A percentile compares a stretch with the other conserved stretches of the same genome.
These are phyloP conservation scores for Procambarus clarkii DNA, from an alignment of 1,140 invertebrate genomes.

Conservation along the genomic window DNA sequence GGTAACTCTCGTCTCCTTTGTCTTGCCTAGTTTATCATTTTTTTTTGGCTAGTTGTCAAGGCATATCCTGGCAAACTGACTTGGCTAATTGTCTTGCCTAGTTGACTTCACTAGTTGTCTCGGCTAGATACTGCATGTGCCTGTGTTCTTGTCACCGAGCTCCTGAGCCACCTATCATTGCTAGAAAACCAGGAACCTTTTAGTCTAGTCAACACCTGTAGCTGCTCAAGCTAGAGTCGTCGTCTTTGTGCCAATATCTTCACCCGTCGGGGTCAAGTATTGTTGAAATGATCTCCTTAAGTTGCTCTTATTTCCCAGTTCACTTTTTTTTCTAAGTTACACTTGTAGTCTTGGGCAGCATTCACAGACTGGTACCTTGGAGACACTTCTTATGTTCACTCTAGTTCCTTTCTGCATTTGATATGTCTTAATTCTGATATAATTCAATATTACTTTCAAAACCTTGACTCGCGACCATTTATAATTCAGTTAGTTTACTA, in stretches of 20 bases:
- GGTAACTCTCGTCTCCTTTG: constrained; percentile 38
- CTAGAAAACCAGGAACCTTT: background rate
- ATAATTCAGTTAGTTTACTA: no score
- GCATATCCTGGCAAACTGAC: no score
- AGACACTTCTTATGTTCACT: no score
- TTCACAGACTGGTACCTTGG: no score
- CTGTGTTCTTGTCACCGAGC: constrained; percentile 5
- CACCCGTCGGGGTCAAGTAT: background rate
- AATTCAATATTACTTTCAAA: no score
- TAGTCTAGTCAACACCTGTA: background rate
- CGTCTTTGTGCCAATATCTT: background rate
- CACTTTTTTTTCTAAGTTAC: no score
- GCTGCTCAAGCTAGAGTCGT: background rate
- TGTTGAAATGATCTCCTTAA: background rate
- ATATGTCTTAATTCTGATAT: no score
- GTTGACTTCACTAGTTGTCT: constrained; percentile 35
- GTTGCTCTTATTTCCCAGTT: background rate
- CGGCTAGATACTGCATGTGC: constrained; percentile 40
- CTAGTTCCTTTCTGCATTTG: no score
- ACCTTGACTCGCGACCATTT: no score
- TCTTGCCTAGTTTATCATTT: constrained; percentile 22
- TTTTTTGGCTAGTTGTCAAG: no score
- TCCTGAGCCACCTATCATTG: constrained; percentile 13
- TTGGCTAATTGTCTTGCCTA: constrained; percentile 36
- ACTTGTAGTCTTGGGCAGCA: no score